These are phyloP conservation scores for Dermolepida albohirtum DNA, from an alignment of 2,888 invertebrate genomes.

Conservation along the genomic window DNA sequence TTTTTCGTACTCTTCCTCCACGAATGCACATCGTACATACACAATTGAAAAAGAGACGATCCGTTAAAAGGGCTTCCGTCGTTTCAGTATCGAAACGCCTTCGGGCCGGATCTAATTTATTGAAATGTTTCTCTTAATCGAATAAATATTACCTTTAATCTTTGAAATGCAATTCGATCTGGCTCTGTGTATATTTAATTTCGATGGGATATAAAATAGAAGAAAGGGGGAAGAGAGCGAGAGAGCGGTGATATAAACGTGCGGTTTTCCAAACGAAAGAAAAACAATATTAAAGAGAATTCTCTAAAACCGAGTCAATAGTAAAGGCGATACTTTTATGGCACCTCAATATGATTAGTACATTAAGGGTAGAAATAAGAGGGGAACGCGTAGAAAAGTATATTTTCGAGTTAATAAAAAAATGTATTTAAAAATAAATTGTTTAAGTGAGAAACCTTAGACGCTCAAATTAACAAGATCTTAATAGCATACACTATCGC, in stretches of 20 bases:
- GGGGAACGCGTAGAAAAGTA: too few species aligned
- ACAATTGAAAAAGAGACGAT: constrained; percentile 28
- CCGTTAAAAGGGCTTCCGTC: constrained; percentile 30
- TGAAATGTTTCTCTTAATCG: constrained; percentile 36
- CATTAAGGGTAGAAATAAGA: too few species aligned
- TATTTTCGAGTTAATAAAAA: too few species aligned
- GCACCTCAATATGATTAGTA: too few species aligned
- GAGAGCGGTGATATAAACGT: background rate
- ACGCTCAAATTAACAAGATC: too few species aligned
- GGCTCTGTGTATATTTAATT: constrained; percentile 21
- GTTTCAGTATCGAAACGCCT: background rate
- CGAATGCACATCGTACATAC: constrained; percentile 12
- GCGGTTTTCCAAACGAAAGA: background rate
- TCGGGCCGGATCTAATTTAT: constrained; percentile 31
- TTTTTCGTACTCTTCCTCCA: constrained; percentile 1
- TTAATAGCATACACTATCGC: too few species aligned
- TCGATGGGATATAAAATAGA: background rate
- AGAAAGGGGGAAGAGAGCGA: background rate
- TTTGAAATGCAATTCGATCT: constrained; percentile 27
- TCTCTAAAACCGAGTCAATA: too few species aligned
- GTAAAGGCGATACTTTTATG: too few species aligned
- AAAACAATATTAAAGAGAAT: constrained; percentile 10
- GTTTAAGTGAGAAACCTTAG: too few species aligned
- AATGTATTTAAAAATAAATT: too few species aligned
- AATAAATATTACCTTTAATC: constrained; percentile 35